These are phyloP conservation scores for Pseudotriccus pelzelni DNA, from an alignment of 2,797 vertebrate genomes.

Conservation along the genomic window DNA sequence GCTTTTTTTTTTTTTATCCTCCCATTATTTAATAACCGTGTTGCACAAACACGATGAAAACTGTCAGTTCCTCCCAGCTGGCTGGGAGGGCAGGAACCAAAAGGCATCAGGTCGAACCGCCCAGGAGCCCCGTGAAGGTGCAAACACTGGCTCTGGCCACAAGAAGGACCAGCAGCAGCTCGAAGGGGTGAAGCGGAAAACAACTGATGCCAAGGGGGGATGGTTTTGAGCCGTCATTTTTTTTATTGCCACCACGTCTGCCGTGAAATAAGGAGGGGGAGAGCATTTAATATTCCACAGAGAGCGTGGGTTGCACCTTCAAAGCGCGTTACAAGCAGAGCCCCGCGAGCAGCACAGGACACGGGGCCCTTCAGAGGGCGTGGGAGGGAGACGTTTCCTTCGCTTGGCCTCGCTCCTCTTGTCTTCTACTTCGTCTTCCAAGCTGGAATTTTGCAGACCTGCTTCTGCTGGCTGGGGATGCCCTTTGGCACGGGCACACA, in stretches of 20 bases:
- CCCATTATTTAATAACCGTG: not conserved
- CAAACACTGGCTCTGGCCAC: not conserved
- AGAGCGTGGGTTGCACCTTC: not conserved
- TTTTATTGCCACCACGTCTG: constrained; percentile 25
- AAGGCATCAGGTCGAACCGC: not conserved
- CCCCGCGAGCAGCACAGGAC: fast-evolving
- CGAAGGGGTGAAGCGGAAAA: not conserved
- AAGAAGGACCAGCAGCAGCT: not conserved
- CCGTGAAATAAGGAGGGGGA: not conserved
- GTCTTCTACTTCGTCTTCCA: not conserved
- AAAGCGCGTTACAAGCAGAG: not conserved
- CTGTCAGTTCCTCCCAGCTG: not conserved
- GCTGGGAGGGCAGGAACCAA: not conserved
- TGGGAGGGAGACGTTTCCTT: not conserved
- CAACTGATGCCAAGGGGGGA: not conserved
- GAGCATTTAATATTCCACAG: not conserved
- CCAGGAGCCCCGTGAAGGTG: not conserved
- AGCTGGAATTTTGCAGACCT: constrained; percentile 23
- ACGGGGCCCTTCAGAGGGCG: fast-evolving
- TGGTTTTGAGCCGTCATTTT: not conserved
- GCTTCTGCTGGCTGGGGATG: not conserved
- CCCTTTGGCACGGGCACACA: not conserved
- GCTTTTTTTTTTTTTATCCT: too few species aligned
- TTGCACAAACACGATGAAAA: not conserved
- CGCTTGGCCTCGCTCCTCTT: fast-evolving